Conservation (phyloP, 1,140 invertebrate species). For the Drosophila repleta region DNA sequence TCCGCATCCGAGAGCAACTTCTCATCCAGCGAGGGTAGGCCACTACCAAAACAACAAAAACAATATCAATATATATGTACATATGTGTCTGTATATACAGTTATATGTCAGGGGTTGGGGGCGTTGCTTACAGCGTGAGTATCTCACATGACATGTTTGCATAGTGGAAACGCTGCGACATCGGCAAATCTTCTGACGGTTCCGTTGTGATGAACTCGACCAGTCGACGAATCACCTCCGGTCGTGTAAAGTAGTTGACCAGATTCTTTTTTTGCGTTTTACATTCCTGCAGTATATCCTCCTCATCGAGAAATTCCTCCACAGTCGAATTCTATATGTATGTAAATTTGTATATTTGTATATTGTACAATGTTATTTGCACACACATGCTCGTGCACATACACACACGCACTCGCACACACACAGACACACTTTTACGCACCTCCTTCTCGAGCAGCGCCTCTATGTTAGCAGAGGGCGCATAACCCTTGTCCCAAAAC, state of each 20-base stretch:
- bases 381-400: background rate
- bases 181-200: constrained; percentile 90
- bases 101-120: background rate
- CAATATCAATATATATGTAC: background rate
- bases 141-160: constrained; percentile 97
- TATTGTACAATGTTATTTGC: constrained; percentile 1
- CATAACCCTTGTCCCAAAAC: constrained; percentile 92
- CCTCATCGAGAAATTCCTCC: constrained; percentile 95
- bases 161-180: constrained; percentile 93
- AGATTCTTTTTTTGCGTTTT: constrained; percentile 96
- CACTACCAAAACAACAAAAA: constrained; percentile 82
- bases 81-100: background rate
- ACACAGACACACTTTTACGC: constrained; percentile 59
- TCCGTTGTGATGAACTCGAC: constrained; percentile 94
- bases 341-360: constrained; percentile 2
- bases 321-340: constrained; percentile 93
- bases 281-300: constrained; percentile 97
- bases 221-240: constrained; percentile 93
- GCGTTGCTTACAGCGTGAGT: constrained; percentile 86
- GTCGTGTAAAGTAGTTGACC: constrained; percentile 92
- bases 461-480: constrained; percentile 90
- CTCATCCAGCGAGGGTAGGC: constrained; percentile 94
- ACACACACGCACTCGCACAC: background rate
- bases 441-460: constrained; percentile 90
- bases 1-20: constrained; percentile 90